Base-by-base conservation (phyloP, 2,113 vertebrate species). In the Pelmatolapia mariae region DNA sequence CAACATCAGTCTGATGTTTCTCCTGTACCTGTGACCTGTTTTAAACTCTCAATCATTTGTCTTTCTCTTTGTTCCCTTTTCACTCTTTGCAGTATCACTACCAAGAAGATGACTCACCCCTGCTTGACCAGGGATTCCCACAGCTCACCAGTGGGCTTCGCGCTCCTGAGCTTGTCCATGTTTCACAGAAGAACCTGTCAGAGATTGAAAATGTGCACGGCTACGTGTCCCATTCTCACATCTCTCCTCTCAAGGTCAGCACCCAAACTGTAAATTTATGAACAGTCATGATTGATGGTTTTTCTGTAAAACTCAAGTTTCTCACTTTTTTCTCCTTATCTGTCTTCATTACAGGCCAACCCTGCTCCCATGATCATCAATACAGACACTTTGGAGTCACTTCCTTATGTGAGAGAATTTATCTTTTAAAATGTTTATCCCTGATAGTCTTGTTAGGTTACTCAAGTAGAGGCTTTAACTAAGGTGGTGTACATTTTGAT, bases 141-240 rank as follows among this genome's bases (percentile, higher is more conserved):
- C 97, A 97, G 83, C 96, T 99, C 91, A 98, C 98, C 83, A 97
- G 97, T 0, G 98, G 99, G 94, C 96, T 97, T 68, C 97, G 97
- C 83, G 97, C 98, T 7, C 98, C 98, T 1, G 98, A 99, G 91
- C 97, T 99, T 4, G 98, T 99, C 90, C 98, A 99, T 0, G 97
- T 99, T 56, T 99, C 98, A 2, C 98, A 99, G 94, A 99, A 99
- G 96, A 99, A 98, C 94, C 94, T 99, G 47, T 99, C 98, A 16
- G 98, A 99, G 92, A 98, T 99, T 87, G 98, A 99, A 95, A 99
- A 99, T 82, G 98, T 99, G 84, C 98, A 99, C 10, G 98, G 98
- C 93, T 99, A 98, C 1, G 98, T 99, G 89, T 96, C 99, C 57
- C 98, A 99, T 95, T 97, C 98, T 0, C 98, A 99, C 95, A 99